These are phyloP conservation scores for Andrena camellia DNA, from an alignment of 2,888 invertebrate species.

Conservation along the genomic window DNA sequence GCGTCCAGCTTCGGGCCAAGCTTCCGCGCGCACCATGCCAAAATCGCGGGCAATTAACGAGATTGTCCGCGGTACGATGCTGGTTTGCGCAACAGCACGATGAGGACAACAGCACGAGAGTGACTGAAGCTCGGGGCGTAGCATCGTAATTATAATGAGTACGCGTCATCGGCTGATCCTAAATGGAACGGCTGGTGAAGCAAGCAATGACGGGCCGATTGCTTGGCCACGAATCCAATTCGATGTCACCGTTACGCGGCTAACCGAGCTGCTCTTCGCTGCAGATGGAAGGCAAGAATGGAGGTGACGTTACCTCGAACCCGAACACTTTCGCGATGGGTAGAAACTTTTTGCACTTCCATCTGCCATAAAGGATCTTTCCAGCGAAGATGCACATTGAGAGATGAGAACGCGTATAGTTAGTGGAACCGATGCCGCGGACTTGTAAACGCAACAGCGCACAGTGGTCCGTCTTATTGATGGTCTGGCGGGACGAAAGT, in stretches of 20 bases:
- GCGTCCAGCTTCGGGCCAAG: not conserved
- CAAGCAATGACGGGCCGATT: conserved; percentile 59
- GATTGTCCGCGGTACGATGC: not conserved
- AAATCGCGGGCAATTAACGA: not conserved
- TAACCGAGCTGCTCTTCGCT: not conserved
- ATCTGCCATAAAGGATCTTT: too few relatives aligned
- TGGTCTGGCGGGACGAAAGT: too few relatives aligned
- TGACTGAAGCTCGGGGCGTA: conserved; percentile 61
- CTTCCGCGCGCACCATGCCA: conserved; percentile 1
- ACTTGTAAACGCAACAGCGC: too few relatives aligned
- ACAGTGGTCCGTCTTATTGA: too few relatives aligned
- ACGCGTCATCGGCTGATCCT: conserved; percentile 68
- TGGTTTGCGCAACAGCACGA: conserved; percentile 27
- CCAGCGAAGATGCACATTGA: too few relatives aligned
- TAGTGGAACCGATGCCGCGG: too few relatives aligned
- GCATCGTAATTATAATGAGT: conserved; percentile 71
- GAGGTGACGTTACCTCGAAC: too few relatives aligned
- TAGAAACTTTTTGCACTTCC: too few relatives aligned
- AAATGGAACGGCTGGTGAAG: conserved; percentile 67
- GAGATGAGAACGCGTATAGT: too few relatives aligned
- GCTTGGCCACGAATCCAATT: conserved; percentile 43
- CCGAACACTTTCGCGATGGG: too few relatives aligned
- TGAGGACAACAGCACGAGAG: conserved; percentile 54
- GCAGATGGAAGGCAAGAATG: not conserved
- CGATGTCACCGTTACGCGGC: conserved; percentile 40